Conservation (phyloP, 2,888 invertebrate genomes). For the Sabellastarte sp. region DNA sequence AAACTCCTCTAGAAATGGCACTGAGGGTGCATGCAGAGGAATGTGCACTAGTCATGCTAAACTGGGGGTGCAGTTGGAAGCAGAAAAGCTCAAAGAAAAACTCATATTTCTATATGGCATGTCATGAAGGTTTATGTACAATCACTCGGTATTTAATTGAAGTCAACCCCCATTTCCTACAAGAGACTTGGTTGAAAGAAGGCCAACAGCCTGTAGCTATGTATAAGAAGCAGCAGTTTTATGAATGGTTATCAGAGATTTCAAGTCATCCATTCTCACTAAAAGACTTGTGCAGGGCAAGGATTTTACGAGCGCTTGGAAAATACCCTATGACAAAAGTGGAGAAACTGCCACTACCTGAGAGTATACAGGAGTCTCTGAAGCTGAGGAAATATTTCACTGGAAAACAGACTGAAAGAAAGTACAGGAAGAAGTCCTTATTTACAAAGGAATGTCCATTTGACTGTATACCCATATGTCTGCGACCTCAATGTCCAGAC, state of each 20-base stretch:
- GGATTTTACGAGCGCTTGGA: constrained; percentile 37
- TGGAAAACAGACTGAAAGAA: constrained; percentile 24
- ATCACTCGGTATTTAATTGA: constrained; percentile 41
- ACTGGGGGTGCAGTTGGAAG: constrained; percentile 40
- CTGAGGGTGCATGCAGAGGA: constrained; percentile 45
- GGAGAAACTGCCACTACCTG: constrained; percentile 37
- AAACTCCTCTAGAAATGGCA: constrained; percentile 50
- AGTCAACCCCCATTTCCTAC: constrained; percentile 39
- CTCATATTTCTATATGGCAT: constrained; percentile 13
- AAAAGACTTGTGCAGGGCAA: constrained; percentile 35
- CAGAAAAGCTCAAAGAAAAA: not conserved
- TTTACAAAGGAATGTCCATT: constrained; percentile 42
- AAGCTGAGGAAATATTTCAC: constrained; percentile 38
- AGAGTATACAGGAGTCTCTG: constrained; percentile 35
- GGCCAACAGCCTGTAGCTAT: constrained; percentile 44
- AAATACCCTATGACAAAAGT: constrained; percentile 37
- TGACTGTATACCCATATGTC: constrained; percentile 42
- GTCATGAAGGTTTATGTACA: constrained; percentile 39
- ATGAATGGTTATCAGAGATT: constrained; percentile 36
- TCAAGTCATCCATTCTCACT: constrained; percentile 34
- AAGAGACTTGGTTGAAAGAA: constrained; percentile 42
- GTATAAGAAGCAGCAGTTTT: constrained; percentile 41
- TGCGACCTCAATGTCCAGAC: constrained; percentile 37
- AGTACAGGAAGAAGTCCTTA: constrained; percentile 31
- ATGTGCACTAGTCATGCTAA: constrained; percentile 47